phyloP scores from a whole-genome alignment of 1,140 invertebrate species.

The Drosophila aff. region DNA sequence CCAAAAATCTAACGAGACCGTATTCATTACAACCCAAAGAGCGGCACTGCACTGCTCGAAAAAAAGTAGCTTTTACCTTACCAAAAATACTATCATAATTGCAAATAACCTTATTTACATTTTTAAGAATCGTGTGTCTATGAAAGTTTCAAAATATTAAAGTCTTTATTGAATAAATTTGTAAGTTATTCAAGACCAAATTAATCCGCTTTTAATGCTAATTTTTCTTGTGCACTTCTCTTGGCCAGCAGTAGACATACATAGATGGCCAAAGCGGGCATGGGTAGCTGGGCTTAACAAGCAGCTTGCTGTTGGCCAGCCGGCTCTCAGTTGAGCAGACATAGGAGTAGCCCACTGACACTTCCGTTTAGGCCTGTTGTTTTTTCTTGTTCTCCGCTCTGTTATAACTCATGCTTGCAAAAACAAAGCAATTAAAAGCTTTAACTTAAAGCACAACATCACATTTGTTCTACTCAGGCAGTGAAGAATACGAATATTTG shows the following conservation, averaged over 20 bases:
- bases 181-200: too few relatives aligned
- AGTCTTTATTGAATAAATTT: not conserved
- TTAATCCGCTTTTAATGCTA: not conserved
- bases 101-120: not conserved
- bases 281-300: conserved; percentile 61
- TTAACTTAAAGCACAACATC: conserved; percentile 59
- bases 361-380: conserved; percentile 74
- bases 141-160: not conserved
- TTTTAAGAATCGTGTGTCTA: not conserved
- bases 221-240: not conserved
- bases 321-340: conserved; percentile 67
- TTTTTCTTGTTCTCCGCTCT: conserved; percentile 50
- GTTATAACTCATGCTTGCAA: conserved; percentile 50
- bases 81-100: too few relatives aligned
- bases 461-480: conserved; percentile 32
- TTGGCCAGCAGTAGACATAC: conserved; percentile 12
- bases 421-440: conserved; percentile 80
- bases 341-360: conserved; percentile 71
- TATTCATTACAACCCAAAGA: conserved; percentile 64
- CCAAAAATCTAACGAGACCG: conserved; percentile 62
- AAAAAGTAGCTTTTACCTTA: not conserved
- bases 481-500: conserved; percentile 15
- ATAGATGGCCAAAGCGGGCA: conserved; percentile 28
- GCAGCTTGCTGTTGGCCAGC: conserved; percentile 66
- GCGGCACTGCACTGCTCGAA: conserved; percentile 3